Evolutionary conservation across 2,888 invertebrate species (phyloP).

Genomic region (Geophilus truncorum): DNA sequence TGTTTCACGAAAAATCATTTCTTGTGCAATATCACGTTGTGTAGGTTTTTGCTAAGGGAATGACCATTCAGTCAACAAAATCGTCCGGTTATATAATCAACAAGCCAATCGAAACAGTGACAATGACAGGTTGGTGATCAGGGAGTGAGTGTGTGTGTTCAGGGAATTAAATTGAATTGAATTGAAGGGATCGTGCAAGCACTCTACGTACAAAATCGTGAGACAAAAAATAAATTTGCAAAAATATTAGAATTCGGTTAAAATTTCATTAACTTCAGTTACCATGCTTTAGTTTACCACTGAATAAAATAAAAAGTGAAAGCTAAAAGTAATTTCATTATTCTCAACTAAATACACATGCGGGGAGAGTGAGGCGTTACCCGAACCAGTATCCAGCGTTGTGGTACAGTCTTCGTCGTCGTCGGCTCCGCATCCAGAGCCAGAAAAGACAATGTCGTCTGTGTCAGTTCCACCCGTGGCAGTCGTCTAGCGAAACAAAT

Average conservation of each 20-base stretch:
- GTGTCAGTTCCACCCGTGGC: conserved; percentile 47
- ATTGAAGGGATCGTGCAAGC: conserved; percentile 23
- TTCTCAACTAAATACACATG: not conserved
- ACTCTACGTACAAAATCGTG: not conserved
- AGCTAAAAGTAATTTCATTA: not conserved
- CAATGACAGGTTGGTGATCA: not conserved
- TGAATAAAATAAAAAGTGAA: not conserved
- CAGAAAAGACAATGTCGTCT: conserved; percentile 87
- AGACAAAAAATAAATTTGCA: not conserved
- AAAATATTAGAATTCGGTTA: not conserved
- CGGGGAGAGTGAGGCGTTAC: conserved; percentile 44
- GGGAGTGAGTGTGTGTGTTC: not conserved
- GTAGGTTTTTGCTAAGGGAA: not conserved
- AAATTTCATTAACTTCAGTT: too few relatives aligned
- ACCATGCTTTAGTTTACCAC: not conserved
- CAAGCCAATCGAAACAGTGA: not conserved
- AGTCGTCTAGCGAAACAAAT: conserved; percentile 34
- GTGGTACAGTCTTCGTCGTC: conserved; percentile 85
- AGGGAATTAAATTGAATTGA: not conserved
- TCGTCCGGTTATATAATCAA: too few relatives aligned
- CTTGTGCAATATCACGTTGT: not conserved
- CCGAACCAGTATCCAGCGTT: conserved; percentile 73
- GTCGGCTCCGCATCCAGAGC: conserved; percentile 83
- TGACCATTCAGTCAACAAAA: not conserved
- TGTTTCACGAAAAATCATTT: too few relatives aligned